Conservation (phyloP, 2,888 invertebrate genomes). For the Lasiommata megera region DNA sequence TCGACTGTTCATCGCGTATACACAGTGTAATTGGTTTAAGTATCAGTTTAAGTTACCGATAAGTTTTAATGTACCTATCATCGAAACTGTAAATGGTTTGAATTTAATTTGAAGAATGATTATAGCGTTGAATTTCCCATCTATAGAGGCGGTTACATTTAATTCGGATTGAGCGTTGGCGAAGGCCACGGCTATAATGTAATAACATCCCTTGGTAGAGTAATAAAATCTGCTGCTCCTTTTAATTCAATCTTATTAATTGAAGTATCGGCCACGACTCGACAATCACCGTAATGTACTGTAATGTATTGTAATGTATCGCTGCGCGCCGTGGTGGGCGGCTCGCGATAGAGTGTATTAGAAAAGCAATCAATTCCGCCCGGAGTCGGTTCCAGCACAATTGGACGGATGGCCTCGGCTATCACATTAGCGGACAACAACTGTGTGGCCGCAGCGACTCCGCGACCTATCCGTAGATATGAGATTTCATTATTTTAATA, state of each 20-base stretch:
- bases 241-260: conserved; percentile 10
- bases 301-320: background rate
- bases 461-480: no score
- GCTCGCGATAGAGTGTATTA: conserved; percentile 6
- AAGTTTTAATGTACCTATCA: no score
- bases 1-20: no score
- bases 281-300: conserved; percentile 6
- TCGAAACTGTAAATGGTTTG: no score
- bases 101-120: no score
- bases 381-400: conserved; percentile 6
- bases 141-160: no score
- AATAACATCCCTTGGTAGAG: background rate
- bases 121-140: no score
- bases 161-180: no score
- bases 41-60: no score
- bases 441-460: conserved; percentile 17
- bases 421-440: conserved; percentile 30
- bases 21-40: no score
- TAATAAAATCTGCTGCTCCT: background rate
- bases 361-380: conserved; percentile 8
- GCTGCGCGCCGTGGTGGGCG: background rate
- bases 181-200: background rate
- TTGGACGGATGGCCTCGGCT: conserved; percentile 15
- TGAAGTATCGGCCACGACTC: background rate
- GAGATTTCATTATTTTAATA: no score